Evolutionary conservation across 2,888 invertebrate genomes (phyloP).

Genomic region (Lamproptera curius): DNA sequence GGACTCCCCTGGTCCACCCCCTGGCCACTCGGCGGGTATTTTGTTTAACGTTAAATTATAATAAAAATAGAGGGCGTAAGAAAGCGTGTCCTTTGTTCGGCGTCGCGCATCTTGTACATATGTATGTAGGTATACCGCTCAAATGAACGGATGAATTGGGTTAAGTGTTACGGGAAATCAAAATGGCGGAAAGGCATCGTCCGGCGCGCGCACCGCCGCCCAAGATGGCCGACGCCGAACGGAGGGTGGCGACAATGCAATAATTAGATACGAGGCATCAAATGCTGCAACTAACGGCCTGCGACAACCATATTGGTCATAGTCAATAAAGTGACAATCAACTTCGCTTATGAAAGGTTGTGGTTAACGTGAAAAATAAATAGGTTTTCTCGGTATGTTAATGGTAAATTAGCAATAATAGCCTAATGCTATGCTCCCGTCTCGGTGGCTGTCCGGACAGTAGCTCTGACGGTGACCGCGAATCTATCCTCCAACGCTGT

Average conservation of each 20-base stretch:
- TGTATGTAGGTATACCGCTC: conserved; percentile 22
- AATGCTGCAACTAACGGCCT: conserved; percentile 42
- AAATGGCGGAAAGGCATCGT: conserved; percentile 54
- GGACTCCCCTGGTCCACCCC: conserved; percentile 41
- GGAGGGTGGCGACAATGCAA: conserved; percentile 50
- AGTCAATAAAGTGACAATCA: conserved; percentile 73
- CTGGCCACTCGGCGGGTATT: conserved; percentile 34
- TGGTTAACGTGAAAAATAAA: conserved; percentile 71
- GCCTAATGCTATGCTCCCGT: conserved; percentile 70
- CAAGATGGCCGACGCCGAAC: conserved; percentile 52
- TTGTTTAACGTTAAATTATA: conserved; percentile 51
- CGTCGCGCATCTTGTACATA: conserved; percentile 32
- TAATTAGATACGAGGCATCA: conserved; percentile 60
- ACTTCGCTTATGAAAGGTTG: conserved; percentile 79
- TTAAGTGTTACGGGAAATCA: conserved; percentile 67
- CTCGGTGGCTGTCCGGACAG: conserved; percentile 60
- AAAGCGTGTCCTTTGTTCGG: conserved; percentile 54
- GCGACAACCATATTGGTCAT: conserved; percentile 62
- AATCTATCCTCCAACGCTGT: background rate
- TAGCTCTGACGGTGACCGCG: conserved; percentile 19
- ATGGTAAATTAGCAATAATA: conserved; percentile 73
- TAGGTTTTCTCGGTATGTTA: conserved; percentile 61
- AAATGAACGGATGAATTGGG: conserved; percentile 45
- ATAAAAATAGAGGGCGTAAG: conserved; percentile 47
- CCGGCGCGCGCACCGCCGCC: conserved; percentile 56